A percentile compares a stretch with the other conserved stretches of the same genome.
Conservation (phyloP, 2,113 vertebrate genomes). For the Chunga burmeisteri region DNA sequence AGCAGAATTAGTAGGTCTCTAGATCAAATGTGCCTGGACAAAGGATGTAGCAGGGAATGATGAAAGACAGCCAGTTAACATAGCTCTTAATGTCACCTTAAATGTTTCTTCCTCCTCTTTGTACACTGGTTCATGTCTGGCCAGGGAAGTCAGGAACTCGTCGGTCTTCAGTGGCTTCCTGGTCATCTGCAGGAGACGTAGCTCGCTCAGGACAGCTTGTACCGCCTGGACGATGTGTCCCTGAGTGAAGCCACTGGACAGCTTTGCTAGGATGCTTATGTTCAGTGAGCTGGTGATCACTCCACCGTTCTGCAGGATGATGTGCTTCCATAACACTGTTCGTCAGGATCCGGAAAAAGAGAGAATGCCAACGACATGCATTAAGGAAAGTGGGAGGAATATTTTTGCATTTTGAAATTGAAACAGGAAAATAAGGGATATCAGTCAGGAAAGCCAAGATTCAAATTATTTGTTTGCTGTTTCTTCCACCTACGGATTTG, state of each 20-base stretch:
- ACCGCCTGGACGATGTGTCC: conserved; percentile 68
- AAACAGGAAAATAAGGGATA: background rate
- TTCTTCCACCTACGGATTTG: background rate
- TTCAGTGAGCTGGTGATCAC: conserved; percentile 59
- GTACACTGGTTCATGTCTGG: conserved; percentile 77
- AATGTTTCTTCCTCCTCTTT: conserved; percentile 82
- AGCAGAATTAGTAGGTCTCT: background rate
- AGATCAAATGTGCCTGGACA: background rate
- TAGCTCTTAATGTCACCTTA: conserved; percentile 69
- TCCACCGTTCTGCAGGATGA: conserved; percentile 67
- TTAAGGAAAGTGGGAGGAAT: background rate
- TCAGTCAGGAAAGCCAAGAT: background rate
- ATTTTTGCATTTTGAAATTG: background rate
- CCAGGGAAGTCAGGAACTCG: conserved; percentile 76
- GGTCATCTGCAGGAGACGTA: conserved; percentile 67
- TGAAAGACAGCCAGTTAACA: background rate
- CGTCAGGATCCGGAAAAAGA: background rate
- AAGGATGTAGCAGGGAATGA: background rate
- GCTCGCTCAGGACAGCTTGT: conserved; percentile 68
- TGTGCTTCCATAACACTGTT: conserved; percentile 80
- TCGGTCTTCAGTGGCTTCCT: conserved; percentile 68
- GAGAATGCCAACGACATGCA: background rate
- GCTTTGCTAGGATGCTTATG: conserved; percentile 78
- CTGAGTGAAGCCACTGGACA: conserved; percentile 85
- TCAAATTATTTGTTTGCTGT: background rate